Base-by-base conservation (phyloP, 1,140 invertebrate genomes). In the Wasmannia auropunctata region DNA sequence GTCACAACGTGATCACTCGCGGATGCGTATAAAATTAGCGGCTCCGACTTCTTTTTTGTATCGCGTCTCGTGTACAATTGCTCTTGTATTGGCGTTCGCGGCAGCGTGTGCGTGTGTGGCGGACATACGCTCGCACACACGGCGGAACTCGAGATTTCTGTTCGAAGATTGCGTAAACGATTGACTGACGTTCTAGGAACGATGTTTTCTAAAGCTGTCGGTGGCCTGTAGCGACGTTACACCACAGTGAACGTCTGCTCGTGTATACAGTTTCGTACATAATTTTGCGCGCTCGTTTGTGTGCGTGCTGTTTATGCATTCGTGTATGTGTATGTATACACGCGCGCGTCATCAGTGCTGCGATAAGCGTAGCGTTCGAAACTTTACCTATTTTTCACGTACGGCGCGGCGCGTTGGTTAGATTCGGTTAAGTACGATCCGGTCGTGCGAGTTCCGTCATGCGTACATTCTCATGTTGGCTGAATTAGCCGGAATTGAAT, bases 101-200 rank as follows among this genome's bases (percentile, higher is more conserved):
- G 5, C 11, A 5, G 16, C 31, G 40, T 25, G 34, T 63, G 69
- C 63, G 60, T 76, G 60, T 74, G 43, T 34, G 49, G 25, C 75
- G 58, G 75, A 67, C 54, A 70, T 51, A 69, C 62, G 40, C 49
- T 86, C 81, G 74, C 25, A 14, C 67, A 54, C n/a, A 40, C 3
- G 14, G 25, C 51, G 37, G 11, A 74, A 70, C 67, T 72, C 51
- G 79, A 83, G 79, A 83, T 87, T 86, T 86, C 70, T 86, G 85
- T 19, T 81, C 65, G 63, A 69, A 62, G 87, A 88, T 92, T 92
- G 85, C 90, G 87, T 90, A 90, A 91, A 88, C 88, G 87, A 91
- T 91, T 88, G 88, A 86, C 86, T 91, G 88, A 91, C 79, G 76
- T 69, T 11, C 51, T 31, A 85, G 62, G 58, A 70, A 77, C 74